Percentiles rank a stretch among this genome's conserved stretches.
These are phyloP conservation scores for Diplazon laetatorius DNA, from an alignment of 2,888 invertebrate genomes.

Conservation along the genomic window DNA sequence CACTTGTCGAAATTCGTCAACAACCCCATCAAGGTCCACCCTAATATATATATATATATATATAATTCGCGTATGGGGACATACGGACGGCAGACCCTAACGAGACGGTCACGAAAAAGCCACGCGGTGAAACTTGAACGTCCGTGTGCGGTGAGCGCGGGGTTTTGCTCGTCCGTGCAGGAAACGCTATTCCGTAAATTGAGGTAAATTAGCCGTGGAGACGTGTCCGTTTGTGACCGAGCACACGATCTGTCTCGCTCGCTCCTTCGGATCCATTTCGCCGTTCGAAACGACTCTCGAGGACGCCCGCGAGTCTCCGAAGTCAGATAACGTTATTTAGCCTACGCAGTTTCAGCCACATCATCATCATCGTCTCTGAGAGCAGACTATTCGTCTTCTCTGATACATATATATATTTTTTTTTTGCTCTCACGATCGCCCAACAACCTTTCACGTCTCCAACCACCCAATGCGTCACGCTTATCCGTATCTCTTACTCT, in stretches of 20 bases:
- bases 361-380: constrained; percentile 42
- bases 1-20: no score
- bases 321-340: constrained; percentile 69
- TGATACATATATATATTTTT: constrained; percentile 23
- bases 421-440: constrained; percentile 41
- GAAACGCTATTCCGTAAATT: constrained; percentile 80
- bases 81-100: constrained; percentile 16
- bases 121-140: constrained; percentile 25
- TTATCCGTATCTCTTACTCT: constrained; percentile 63
- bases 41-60: no score
- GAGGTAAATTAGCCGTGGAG: constrained; percentile 75
- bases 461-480: constrained; percentile 69
- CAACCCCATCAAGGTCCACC: no score
- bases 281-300: constrained; percentile 23
- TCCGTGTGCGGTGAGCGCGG: constrained; percentile 17
- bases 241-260: constrained; percentile 4
- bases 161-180: constrained; percentile 66
- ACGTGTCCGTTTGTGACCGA: constrained; percentile 54
- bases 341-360: constrained; percentile 77
- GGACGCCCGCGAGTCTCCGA: constrained; percentile 56
- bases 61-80: constrained; percentile 28
- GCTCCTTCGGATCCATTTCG: no score
- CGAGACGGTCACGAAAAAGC: constrained; percentile 19
- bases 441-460: constrained; percentile 45
- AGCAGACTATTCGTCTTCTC: constrained; percentile 32